Base-by-base conservation (phyloP, 2,113 vertebrate genomes). In the Hippocampus mohnikei region DNA sequence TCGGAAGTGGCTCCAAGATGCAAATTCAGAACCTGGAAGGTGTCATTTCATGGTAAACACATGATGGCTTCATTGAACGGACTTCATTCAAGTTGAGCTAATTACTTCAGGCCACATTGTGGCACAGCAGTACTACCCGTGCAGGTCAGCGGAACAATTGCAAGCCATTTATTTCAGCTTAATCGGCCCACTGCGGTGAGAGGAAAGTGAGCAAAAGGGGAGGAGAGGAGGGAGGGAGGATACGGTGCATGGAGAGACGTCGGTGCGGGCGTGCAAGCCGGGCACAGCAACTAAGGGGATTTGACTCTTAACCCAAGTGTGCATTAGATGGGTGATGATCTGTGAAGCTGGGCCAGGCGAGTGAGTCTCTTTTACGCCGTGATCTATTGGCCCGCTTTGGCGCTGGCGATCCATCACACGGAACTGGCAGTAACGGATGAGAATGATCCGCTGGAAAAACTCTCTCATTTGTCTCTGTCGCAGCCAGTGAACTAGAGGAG, bases 401-500 rank as follows among this genome's bases (percentile, higher is more conserved):
- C 89, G 81, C 68, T 67, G 87, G 84, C 84, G 84, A 93, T 93
- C 93, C 86, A 93, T 93, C 89, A 91, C 90, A 90, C 27, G 84
- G 91, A 93, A 93, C 93, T 93, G 93, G 93, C 91, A 93, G 92
- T 92, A 91, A 93, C 91, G 88, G 91, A 93, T 93, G 93, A 93
- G 91, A 91, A 91, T 91, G 92, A 91, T 93, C 88, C 78, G 87
- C 90, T 91, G 89, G 91, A 92, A 93, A 93, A 92, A 91, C 88
- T 89, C 91, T 91, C 93, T 93, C 93, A 93, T 93, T 93, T 93
- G 92, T 93, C 93, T 93, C 93, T 93, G 93, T 93, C 93, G 86
- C 78, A 87, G 89, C 88, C 90, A 87, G 91, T 93, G 93, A 92
- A 90, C 91, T 90, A 89, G 88, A 93, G 90, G 90, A 93, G 92